Evolutionary conservation across 2,113 vertebrate genomes (phyloP), one percentile per base, ranked within the genome.

Genomic region (Apodemus sylvaticus): DNA sequence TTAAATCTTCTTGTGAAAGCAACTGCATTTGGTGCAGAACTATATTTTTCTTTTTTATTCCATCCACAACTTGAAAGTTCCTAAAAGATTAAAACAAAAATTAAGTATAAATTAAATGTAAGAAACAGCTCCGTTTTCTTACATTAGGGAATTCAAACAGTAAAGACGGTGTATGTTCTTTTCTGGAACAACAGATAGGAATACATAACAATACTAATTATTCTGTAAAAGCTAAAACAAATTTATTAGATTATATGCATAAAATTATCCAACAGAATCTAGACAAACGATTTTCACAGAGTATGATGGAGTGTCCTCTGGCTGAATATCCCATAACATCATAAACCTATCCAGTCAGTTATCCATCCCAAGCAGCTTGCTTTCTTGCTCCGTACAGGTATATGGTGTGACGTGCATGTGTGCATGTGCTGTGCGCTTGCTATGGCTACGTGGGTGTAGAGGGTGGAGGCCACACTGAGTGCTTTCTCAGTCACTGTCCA

Each of bases 11-110:
- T 99, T 89, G 99, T 99, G 98, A 99, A 99, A 98, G 99, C 99
- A 98, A 99, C 99, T 39, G 99, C 99, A 73, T 99, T 99, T 24
- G 99, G 99, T 96, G 99, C 99, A 81, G 99, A 99, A 98, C 99
- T 99, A 89, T 99, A 99, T 97, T 99, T 99, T 98, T 99, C 99
- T 98, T 99, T 99, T 98, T 99, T 99, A 98, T 99, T 99, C 99
- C 99, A 99, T 97, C 99, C 99, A 98, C 99, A 99, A 98, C 99
- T 99, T 79, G 99, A 99, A 98, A 99, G 99, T 97, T 99, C 99
- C 99, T 99, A 93, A 68, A 96, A 98, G 96, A 98, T 13, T 86
- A 96, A 74, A 48, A 88, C 89, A 66, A 97, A 94, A 97, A 97
- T 85, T 62, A 60, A 78, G 90, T 53, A 76, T 68, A 93, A 92